phyloP scores from a whole-genome alignment of 2,888 invertebrate species.

The Macrophya alboannulata region DNA sequence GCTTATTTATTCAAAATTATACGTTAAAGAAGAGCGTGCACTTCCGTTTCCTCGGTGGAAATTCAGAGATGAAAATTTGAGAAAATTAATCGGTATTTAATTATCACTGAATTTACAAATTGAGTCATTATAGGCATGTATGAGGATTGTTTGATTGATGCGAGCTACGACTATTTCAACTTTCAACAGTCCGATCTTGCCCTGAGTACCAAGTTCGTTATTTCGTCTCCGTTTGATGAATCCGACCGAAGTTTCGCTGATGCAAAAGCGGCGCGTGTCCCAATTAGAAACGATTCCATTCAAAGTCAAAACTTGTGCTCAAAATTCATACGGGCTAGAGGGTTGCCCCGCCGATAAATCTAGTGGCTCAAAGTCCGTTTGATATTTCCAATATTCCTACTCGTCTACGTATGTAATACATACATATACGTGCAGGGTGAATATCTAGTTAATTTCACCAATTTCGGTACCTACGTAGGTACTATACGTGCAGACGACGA shows the following conservation, averaged over 20 bases:
- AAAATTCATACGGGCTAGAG: background rate
- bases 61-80: background rate
- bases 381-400: constrained; percentile 9
- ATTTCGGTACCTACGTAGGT: background rate
- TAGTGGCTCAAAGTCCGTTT: constrained; percentile 21
- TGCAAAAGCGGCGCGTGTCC: constrained; percentile 19
- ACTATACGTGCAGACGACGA: background rate
- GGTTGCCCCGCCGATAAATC: background rate
- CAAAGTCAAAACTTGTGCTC: constrained; percentile 35
- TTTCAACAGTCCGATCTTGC: background rate
- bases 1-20: background rate
- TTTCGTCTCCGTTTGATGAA: constrained; percentile 27
- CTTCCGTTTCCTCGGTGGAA: background rate
- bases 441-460: background rate
- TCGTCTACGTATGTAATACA: background rate
- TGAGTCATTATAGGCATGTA: background rate
- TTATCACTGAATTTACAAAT: background rate
- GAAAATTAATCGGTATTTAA: background rate
- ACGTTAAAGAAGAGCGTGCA: background rate
- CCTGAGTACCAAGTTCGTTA: constrained; percentile 26
- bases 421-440: background rate
- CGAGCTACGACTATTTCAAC: background rate
- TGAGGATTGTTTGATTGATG: background rate
- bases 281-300: constrained; percentile 29
- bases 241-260: background rate